Evolutionary conservation across 2,888 invertebrate genomes (phyloP), one percentile per base, ranked within the genome.

Genomic region (Tillus elongatus): DNA sequence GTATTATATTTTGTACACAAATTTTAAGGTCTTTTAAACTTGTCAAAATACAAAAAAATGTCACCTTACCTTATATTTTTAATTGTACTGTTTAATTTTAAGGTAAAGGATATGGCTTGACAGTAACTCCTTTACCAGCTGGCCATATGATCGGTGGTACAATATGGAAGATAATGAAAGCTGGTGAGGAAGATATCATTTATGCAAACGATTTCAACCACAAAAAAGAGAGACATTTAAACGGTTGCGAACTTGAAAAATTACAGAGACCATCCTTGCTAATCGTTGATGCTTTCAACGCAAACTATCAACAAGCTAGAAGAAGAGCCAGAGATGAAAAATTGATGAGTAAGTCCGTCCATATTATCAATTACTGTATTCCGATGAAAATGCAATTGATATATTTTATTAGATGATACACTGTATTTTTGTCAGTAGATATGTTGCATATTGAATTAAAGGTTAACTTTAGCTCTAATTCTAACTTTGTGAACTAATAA

Each of bases 181-280:
- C 93, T 15, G 96, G 95, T 0, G 97, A 98, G 61, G 97, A 98
- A 65, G 97, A 98, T 57, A 95, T 98, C 45, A 82, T 97, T 1
- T 97, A 98, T 64, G 97, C 96, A 0, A 87, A 93, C 0, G 97
- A 98, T 61, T 98, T 92, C 60, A 99, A 98, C 67, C 98, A 98
- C 64, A 98, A 97, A 60, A 97, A 97, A 61, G 98, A 98, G 59
- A 70, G 97, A 27, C 96, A 97, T 73, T 73, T 97, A 26, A 96
- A 96, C 58, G 93, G 96, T 1, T 96, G 95, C 63, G 90, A 92
- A 57, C 69, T 97, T 35, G 95, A 93, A 56, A 79, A 79, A 46
- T 70, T 97, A 6, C 84, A 85, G 62, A 72, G 97, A 35, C 98
- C 98, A 0, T 93, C 95, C 0, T 68, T 99, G 8, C 71, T 98